A percentile compares a stretch with the other conserved stretches of the same genome.
phyloP scores from a whole-genome alignment of 2,797 vertebrate genomes.

The Enteromius thamalakanensis region DNA sequence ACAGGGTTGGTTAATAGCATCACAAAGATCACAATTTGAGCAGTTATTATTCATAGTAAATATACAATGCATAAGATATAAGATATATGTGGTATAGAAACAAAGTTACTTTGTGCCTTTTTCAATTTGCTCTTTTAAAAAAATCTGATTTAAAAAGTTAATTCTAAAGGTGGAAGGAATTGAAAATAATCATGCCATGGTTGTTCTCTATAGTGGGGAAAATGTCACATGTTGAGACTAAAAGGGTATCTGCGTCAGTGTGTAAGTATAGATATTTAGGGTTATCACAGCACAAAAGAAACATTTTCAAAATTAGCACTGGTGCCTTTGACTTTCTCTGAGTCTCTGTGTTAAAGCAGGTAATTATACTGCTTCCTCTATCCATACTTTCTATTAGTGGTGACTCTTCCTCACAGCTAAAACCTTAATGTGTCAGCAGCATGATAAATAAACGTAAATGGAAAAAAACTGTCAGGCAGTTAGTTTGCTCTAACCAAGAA shows the following conservation, averaged over 20 bases:
- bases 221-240: slow-evolving; percentile 8
- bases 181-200: slow-evolving; percentile 33
- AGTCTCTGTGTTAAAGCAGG: slow-evolving; percentile 71
- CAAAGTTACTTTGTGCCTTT: neutral
- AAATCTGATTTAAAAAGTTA: neutral
- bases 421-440: slow-evolving; percentile 67
- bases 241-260: slow-evolving; percentile 53
- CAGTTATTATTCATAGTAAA: neutral
- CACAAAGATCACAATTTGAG: neutral
- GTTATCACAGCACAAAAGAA: slow-evolving; percentile 60
- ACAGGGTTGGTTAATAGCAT: neutral
- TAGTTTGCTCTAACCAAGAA: slow-evolving; percentile 65
- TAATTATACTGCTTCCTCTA: slow-evolving; percentile 73
- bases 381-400: slow-evolving; percentile 69
- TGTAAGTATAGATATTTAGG: slow-evolving; percentile 51
- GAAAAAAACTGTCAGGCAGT: slow-evolving; percentile 62
- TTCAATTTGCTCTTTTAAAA: neutral
- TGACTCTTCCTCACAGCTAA: slow-evolving; percentile 58
- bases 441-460: slow-evolving; percentile 67
- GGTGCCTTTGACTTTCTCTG: slow-evolving; percentile 66
- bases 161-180: slow-evolving; percentile 30
- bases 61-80: no score
- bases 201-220: slow-evolving; percentile 1
- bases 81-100: neutral
- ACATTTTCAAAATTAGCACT: slow-evolving; percentile 60